phyloP scores from a whole-genome alignment of 2,797 vertebrate genomes.

The Lateolabrax maculatus region DNA sequence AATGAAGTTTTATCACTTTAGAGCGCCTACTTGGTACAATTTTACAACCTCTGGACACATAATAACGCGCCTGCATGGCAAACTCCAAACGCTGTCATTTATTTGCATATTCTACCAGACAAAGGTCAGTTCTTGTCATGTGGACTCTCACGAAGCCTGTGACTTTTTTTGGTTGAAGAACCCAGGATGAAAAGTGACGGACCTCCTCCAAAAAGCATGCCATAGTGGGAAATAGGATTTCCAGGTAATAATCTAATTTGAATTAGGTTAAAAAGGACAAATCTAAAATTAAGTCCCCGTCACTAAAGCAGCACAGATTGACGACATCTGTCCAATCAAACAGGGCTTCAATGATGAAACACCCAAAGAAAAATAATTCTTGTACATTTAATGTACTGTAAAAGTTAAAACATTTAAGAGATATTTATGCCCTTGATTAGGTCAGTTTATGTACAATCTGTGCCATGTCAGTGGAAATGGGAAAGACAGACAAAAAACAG shows the following conservation, averaged over 20 bases:
- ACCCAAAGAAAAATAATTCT: neutral
- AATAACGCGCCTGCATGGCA: neutral
- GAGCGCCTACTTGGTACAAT: neutral
- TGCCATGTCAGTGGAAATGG: constrained; percentile 34
- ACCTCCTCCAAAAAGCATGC: constrained; percentile 48
- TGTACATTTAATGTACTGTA: neutral
- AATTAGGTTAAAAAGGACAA: constrained; percentile 12
- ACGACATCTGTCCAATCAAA: constrained; percentile 20
- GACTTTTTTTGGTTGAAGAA: constrained; percentile 27
- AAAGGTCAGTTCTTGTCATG: neutral
- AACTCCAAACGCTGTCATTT: constrained; percentile 8
- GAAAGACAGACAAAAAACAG: neutral
- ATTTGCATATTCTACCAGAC: constrained; percentile 42
- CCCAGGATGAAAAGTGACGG: constrained; percentile 7
- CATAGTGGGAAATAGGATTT: constrained; percentile 24
- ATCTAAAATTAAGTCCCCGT: neutral
- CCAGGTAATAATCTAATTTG: constrained; percentile 6
- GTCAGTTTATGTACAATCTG: constrained; percentile 32
- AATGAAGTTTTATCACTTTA: neutral
- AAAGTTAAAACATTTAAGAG: neutral
- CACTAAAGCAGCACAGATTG: constrained; percentile 50
- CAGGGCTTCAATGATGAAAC: neutral
- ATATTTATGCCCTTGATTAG: neutral
- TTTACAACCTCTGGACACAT: neutral
- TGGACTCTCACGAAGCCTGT: constrained; percentile 1